Base-by-base conservation (phyloP, 1,140 invertebrate species). In the Chironomus tepperi region DNA sequence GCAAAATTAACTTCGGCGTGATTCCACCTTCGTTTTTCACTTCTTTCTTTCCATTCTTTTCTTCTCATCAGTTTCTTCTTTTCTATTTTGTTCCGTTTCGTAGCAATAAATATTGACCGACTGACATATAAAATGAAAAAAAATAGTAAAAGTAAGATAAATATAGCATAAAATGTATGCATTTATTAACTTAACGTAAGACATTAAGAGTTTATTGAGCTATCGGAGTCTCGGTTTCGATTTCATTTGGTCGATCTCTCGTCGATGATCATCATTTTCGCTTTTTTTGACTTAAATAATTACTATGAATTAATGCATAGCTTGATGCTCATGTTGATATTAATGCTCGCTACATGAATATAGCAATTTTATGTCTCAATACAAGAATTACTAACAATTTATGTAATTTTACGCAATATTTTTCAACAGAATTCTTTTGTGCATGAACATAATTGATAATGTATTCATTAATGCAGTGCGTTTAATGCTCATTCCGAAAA, bases 21-120 rank as follows among this genome's bases (percentile, higher is more conserved):
- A 70, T 18, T 70, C 64, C 64, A 67, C 64, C 65, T 70, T 70
- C 65, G 65, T 70, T 70, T 70, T 70, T 18, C n/a, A n/a, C 7
- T 70, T 16, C 9, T 70, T n/a, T 57, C n/a, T 57, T 70, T 70
- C 19, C n/a, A 19, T 70, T 70, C 16, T 19, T 18, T 70, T 19
- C 16, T 7, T 70, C 10, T 70, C 1, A 2, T 70, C 65, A 18
- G 3, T 19, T 70, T 19, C 16, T 70, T 70, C 7, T 19, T 70
- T 70, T 70, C 18, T 19, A 19, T 70, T 21, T 7, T 70, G 65
- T 57, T 57, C 47, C 47, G 47, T 57, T 70, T 70, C 19, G 65
- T 19, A 70, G 65, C 6, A 18, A 21, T 70, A 70, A 70, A 70
- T 57, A 18, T 70, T 70, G 65, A 70, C 65, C 65, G 65, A 70